phyloP scores from a whole-genome alignment of 2,888 invertebrate species.

The Mythimna lalbum region DNA sequence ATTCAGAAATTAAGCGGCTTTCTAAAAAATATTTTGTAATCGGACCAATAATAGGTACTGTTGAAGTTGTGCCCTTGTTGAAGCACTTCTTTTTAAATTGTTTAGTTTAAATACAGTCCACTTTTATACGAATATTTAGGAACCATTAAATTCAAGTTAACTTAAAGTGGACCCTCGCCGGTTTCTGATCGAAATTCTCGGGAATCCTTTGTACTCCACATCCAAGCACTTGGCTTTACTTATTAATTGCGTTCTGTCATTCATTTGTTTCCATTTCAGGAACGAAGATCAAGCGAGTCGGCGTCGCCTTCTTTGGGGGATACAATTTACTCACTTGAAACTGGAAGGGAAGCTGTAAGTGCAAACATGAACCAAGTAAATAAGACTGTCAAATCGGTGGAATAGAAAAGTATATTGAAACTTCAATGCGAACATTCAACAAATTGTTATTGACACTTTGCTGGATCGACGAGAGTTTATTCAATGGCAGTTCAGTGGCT shows the following conservation, averaged over 20 bases:
- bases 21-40: too few species aligned
- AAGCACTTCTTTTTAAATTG: not conserved
- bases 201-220: constrained; percentile 1
- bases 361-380: not conserved
- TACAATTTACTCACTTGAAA: constrained; percentile 24
- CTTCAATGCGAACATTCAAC: not conserved
- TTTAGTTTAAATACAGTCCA: not conserved
- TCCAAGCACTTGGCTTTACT: constrained; percentile 30
- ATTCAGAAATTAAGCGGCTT: too few species aligned
- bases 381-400: constrained; percentile 3
- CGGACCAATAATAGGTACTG: too few species aligned
- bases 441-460: too few species aligned
- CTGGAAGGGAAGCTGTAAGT: constrained; percentile 13
- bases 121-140: not conserved
- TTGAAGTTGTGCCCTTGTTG: too few species aligned
- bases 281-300: constrained; percentile 40
- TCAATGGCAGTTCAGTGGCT: too few species aligned
- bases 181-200: not conserved
- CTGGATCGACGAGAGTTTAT: too few species aligned
- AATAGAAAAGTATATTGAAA: not conserved
- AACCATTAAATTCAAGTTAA: constrained; percentile 28
- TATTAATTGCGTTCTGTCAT: constrained; percentile 42
- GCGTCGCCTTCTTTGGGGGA: constrained; percentile 13
- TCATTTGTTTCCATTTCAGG: constrained; percentile 40
- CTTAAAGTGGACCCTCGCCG: not conserved